Evolutionary conservation across 2,888 invertebrate species (phyloP).

Genomic region (Petrolisthes manimaculis): DNA sequence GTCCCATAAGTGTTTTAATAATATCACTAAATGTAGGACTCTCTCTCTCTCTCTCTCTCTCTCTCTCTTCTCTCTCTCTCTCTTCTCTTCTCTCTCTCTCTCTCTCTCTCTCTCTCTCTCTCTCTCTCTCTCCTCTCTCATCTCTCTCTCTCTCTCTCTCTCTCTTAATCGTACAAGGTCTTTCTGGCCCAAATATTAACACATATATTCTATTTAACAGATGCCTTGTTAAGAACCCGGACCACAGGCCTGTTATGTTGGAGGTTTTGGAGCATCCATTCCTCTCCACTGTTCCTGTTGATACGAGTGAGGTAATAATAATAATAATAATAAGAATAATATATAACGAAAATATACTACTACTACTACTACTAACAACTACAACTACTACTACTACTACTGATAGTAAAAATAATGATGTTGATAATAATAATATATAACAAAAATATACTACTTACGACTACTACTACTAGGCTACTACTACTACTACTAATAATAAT

Average conservation of each 20-base stretch:
- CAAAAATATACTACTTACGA: not conserved
- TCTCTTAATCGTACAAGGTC: not conserved
- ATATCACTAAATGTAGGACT: no score
- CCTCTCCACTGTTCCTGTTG: slow-evolving; percentile 81
- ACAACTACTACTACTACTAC: not conserved
- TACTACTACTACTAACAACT: not conserved
- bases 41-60: not conserved
- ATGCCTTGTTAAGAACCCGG: slow-evolving; percentile 87
- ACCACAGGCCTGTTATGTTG: slow-evolving; percentile 84
- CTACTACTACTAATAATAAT: not conserved
- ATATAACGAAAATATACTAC: not conserved
- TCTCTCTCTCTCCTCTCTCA: not conserved
- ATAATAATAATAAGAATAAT: slow-evolving; percentile 70
- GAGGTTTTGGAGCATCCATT: slow-evolving; percentile 90
- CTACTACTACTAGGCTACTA: not conserved
- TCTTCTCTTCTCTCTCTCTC: not conserved
- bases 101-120: not conserved
- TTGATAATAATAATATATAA: not conserved
- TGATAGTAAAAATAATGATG: no score
- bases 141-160: not conserved
- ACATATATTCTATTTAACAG: slow-evolving; percentile 70
- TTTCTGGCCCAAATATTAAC: not conserved
- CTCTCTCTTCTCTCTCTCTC: not conserved
- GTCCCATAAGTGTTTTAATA: no score
- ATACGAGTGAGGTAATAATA: slow-evolving; percentile 72